These are phyloP conservation scores for Petrosia ficiformis DNA, from an alignment of 37 sponge, comb jelly and placozoan species.

Conservation along the genomic window DNA sequence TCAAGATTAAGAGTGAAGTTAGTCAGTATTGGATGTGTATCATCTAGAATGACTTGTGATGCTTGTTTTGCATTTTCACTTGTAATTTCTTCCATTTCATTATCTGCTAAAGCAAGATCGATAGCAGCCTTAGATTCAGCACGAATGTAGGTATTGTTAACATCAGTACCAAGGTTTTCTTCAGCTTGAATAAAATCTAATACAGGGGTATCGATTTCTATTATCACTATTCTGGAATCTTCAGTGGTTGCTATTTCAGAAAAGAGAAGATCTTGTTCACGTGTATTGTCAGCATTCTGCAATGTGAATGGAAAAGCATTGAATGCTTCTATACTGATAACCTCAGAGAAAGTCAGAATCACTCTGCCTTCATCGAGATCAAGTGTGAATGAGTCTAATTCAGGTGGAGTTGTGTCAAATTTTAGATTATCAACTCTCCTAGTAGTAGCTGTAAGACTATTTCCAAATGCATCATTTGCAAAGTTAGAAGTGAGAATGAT, in stretches of 20 bases:
- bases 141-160: constrained; percentile 46
- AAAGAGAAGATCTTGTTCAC: not conserved
- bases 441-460: constrained; percentile 45
- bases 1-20: constrained; percentile 50
- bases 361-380: constrained; percentile 50
- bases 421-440: constrained; percentile 18
- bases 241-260: constrained; percentile 12
- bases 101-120: constrained; percentile 25
- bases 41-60: constrained; percentile 42
- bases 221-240: constrained; percentile 14
- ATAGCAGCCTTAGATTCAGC: constrained; percentile 1
- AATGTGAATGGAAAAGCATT: constrained; percentile 13
- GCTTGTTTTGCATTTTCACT: constrained; percentile 31
- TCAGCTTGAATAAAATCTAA: constrained; percentile 6
- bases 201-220: constrained; percentile 11
- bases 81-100: constrained; percentile 26
- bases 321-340: constrained; percentile 29
- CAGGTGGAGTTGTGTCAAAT: constrained; percentile 50
- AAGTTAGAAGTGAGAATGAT: constrained; percentile 20
- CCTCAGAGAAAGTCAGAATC: constrained; percentile 70
- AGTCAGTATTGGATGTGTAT: constrained; percentile 58
- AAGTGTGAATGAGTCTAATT: constrained; percentile 43
- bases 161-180: constrained; percentile 30
- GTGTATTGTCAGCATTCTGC: constrained; percentile 10
- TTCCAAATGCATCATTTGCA: constrained; percentile 75